phyloP scores from a whole-genome alignment of 1,140 invertebrate species.

The Palaemon carinicauda region DNA sequence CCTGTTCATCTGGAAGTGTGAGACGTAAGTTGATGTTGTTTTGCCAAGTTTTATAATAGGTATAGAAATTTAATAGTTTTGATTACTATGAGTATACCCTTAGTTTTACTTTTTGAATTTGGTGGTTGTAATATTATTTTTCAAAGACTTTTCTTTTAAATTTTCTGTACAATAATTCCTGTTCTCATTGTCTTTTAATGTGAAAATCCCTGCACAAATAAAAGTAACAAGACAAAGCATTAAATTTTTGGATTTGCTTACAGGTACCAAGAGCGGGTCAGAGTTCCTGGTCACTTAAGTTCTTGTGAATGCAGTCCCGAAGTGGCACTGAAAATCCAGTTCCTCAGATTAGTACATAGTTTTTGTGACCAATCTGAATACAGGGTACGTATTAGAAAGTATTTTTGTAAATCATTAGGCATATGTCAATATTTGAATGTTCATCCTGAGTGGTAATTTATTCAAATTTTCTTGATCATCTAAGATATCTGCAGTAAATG shows the following conservation, averaged over 20 bases:
- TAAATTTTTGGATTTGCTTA: background rate
- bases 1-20: slow-evolving; percentile 55
- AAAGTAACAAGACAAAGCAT: background rate
- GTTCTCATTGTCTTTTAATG: too few species aligned
- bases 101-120: background rate
- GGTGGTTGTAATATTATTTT: background rate
- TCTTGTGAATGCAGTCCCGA: slow-evolving; percentile 56
- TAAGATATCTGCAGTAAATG: too few species aligned
- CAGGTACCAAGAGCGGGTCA: slow-evolving; percentile 44
- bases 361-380: slow-evolving; percentile 59
- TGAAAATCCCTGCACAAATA: too few species aligned
- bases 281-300: slow-evolving; percentile 52
- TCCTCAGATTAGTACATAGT: slow-evolving; percentile 53
- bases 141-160: background rate
- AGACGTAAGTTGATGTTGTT: slow-evolving; percentile 33
- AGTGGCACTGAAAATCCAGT: slow-evolving; percentile 57
- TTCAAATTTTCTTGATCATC: too few species aligned
- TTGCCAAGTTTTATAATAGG: too few species aligned
- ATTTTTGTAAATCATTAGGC: too few species aligned
- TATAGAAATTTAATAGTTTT: too few species aligned
- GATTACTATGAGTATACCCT: too few species aligned
- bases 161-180: background rate
- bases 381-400: slow-evolving; percentile 26
- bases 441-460: too few species aligned
- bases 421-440: too few species aligned